Evolutionary conservation across 2,888 invertebrate species (phyloP).

Genomic region (Thelaira solivaga): DNA sequence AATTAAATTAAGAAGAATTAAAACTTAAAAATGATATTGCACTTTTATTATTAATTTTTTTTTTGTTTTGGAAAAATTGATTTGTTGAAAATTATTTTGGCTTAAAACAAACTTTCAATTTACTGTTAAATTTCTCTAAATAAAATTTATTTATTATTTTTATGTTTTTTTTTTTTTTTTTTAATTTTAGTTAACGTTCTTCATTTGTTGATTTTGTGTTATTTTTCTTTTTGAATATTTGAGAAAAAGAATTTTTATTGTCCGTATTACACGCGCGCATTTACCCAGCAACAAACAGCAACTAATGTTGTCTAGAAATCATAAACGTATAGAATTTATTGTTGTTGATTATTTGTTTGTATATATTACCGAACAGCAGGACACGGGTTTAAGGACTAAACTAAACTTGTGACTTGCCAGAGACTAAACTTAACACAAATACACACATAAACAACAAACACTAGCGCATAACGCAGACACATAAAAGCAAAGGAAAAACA

Average conservation of each 20-base stretch:
- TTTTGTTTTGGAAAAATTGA: not conserved
- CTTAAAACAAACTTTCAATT: not conserved
- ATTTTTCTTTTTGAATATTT: slow-evolving; percentile 43
- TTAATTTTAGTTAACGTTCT: slow-evolving; percentile 16
- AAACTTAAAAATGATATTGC: slow-evolving; percentile 30
- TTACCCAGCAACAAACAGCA: slow-evolving; percentile 75
- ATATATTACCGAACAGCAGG: slow-evolving; percentile 68
- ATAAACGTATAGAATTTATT: slow-evolving; percentile 64
- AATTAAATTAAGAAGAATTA: not conserved
- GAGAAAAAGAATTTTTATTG: slow-evolving; percentile 56
- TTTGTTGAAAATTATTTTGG: too few species aligned
- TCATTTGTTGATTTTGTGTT: slow-evolving; percentile 54
- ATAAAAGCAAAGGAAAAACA: slow-evolving; percentile 11
- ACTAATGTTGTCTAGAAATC: slow-evolving; percentile 71
- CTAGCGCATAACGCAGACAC: not conserved
- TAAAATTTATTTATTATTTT: too few species aligned
- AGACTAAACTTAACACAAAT: slow-evolving; percentile 50
- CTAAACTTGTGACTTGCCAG: slow-evolving; percentile 62
- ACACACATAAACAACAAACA: slow-evolving; percentile 4
- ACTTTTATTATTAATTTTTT: slow-evolving; percentile 9
- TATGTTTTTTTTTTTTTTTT: slow-evolving; percentile 39
- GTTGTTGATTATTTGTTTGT: slow-evolving; percentile 44
- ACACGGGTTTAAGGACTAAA: slow-evolving; percentile 66
- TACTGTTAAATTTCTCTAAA: too few species aligned
- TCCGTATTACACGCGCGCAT: slow-evolving; percentile 74